Evolutionary conservation across 1,140 invertebrate species (phyloP).

Genomic region (Drosophila leontia): DNA sequence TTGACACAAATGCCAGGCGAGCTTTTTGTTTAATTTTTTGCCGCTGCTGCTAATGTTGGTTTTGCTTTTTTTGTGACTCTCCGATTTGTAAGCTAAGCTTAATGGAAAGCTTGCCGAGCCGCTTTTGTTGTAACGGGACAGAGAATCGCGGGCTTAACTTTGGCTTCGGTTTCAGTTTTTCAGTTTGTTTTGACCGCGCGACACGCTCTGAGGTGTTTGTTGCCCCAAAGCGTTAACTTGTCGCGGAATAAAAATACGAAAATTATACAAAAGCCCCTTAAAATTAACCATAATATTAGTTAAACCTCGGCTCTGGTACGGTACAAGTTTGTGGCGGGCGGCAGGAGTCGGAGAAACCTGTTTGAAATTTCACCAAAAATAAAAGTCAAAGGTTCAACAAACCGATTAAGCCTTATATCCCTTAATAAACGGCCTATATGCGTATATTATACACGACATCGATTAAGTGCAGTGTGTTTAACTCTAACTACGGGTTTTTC

Average conservation of each 20-base stretch:
- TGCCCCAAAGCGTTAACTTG: constrained; percentile 33
- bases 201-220: constrained; percentile 39
- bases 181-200: constrained; percentile 71
- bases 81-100: constrained; percentile 31
- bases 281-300: constrained; percentile 16
- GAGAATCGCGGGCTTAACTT: constrained; percentile 30
- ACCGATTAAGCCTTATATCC: constrained; percentile 24
- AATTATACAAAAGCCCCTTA: background rate
- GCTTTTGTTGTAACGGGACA: constrained; percentile 48
- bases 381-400: constrained; percentile 26
- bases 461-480: constrained; percentile 40
- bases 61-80: constrained; percentile 4
- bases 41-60: background rate
- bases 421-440: constrained; percentile 17
- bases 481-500: constrained; percentile 11
- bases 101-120: constrained; percentile 36
- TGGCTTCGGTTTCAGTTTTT: constrained; percentile 68
- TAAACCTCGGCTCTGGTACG: background rate
- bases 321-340: constrained; percentile 8
- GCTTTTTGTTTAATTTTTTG: constrained; percentile 28
- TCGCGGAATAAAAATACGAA: constrained; percentile 13
- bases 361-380: constrained; percentile 25
- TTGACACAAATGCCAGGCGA: constrained; percentile 35
- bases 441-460: constrained; percentile 23
- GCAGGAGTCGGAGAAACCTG: constrained; percentile 6